Percentiles rank a stretch among this genome's conserved stretches.
Evolutionary conservation across 2,797 vertebrate species (phyloP).

Genomic region (Ceryle rudis): DNA sequence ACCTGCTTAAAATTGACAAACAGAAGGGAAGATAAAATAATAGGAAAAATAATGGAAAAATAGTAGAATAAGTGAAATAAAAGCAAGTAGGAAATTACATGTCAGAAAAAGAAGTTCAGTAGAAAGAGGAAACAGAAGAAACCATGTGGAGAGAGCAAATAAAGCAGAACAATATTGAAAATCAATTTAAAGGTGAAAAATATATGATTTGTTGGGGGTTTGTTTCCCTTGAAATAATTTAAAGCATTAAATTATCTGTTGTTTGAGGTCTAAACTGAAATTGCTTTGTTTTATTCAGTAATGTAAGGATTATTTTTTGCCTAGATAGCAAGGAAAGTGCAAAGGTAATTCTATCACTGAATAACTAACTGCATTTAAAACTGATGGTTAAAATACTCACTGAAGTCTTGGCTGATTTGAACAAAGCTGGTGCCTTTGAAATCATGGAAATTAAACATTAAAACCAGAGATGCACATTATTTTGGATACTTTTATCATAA

Average conservation of each 20-base stretch:
- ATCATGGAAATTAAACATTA: neutral
- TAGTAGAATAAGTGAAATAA: slow-evolving; percentile 19
- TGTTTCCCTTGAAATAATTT: slow-evolving; percentile 13
- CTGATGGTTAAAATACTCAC: neutral
- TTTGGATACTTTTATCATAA: neutral
- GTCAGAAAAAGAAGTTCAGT: neutral
- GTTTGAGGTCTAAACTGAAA: neutral
- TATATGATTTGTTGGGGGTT: neutral
- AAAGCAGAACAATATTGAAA: slow-evolving; percentile 51
- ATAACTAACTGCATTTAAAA: neutral
- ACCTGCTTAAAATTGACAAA: slow-evolving; percentile 45
- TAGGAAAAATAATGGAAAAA: slow-evolving; percentile 48
- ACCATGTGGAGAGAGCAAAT: slow-evolving; percentile 22
- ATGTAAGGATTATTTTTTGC: neutral
- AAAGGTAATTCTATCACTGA: neutral
- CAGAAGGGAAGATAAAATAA: slow-evolving; percentile 47
- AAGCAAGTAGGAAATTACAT: slow-evolving; percentile 42
- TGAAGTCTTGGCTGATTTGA: neutral
- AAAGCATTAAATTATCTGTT: neutral
- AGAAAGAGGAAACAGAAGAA: slow-evolving; percentile 5
- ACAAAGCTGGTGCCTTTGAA: neutral
- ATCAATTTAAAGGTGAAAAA: slow-evolving; percentile 49
- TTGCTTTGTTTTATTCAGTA: neutral
- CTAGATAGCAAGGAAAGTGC: neutral
- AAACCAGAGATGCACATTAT: neutral